Evolutionary conservation across 1,140 invertebrate genomes (phyloP).

Genomic region (Pemphigus obesinymphae): DNA sequence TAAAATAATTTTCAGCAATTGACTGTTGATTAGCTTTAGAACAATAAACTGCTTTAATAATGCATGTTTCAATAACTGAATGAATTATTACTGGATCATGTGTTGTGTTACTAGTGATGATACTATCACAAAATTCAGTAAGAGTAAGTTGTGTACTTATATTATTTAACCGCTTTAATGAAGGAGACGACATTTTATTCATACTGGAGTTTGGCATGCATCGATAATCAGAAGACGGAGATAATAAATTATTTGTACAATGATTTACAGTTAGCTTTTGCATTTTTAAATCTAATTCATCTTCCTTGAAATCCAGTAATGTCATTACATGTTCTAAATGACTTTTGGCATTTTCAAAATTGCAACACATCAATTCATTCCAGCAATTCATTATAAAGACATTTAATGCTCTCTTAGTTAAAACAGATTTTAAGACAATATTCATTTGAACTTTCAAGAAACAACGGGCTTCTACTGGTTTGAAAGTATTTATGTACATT

Average conservation of each 20-base stretch:
- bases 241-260: not conserved
- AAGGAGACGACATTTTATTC: constrained; percentile 20
- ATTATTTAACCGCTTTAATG: constrained; percentile 2
- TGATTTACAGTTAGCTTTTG: constrained; percentile 9
- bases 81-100: not conserved
- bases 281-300: constrained; percentile 22
- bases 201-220: not conserved
- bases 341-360: constrained; percentile 24
- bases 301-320: constrained; percentile 25
- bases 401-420: constrained; percentile 37
- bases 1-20: constrained; percentile 8
- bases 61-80: constrained; percentile 28
- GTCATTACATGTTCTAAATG: constrained; percentile 29
- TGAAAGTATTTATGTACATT: constrained; percentile 29
- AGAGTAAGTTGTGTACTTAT: not conserved
- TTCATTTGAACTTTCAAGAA: constrained; percentile 38
- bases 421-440: constrained; percentile 22
- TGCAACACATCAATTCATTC: constrained; percentile 21
- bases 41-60: constrained; percentile 29
- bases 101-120: not conserved
- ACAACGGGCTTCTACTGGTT: constrained; percentile 24
- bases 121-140: not conserved
- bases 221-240: constrained; percentile 10
- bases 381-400: constrained; percentile 34
- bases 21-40: not conserved